Conservation (phyloP, 2,888 invertebrate genomes). For the Agrotis segetum region DNA sequence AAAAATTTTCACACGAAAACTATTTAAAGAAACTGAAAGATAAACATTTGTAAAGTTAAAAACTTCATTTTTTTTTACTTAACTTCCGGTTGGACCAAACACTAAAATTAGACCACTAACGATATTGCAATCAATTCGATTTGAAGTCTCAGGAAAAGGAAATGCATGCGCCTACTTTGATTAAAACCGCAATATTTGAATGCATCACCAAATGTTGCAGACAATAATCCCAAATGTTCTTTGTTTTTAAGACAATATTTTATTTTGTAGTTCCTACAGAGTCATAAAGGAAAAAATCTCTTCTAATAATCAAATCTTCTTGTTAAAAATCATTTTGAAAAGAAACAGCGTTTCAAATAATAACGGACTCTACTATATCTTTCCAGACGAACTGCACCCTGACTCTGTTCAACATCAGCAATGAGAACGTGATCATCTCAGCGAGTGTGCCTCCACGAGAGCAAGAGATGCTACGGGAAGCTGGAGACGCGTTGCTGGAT, state of each 20-base stretch:
- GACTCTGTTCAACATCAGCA: constrained; percentile 96
- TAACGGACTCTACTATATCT: constrained; percentile 24
- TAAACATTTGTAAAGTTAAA: too few relatives aligned
- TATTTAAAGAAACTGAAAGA: too few relatives aligned
- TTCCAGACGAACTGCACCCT: constrained; percentile 96
- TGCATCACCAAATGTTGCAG: neutral
- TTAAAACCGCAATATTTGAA: neutral
- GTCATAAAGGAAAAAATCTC: too few relatives aligned
- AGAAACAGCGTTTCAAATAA: neutral
- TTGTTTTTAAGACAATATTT: too few relatives aligned
- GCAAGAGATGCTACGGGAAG: constrained; percentile 91
- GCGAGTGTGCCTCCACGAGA: constrained; percentile 93
- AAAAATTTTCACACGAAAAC: too few relatives aligned
- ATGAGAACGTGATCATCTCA: constrained; percentile 96
- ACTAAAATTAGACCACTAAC: too few relatives aligned
- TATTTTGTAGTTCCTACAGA: too few relatives aligned
- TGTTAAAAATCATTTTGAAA: neutral
- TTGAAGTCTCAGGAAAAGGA: too few relatives aligned
- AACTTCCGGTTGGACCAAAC: too few relatives aligned
- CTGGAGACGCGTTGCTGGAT: constrained; percentile 92
- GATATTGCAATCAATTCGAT: too few relatives aligned
- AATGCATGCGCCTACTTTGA: neutral
- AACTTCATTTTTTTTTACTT: too few relatives aligned
- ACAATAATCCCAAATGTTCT: neutral
- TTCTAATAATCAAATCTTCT: too few relatives aligned